phyloP scores from a whole-genome alignment of 53 echinoderm and acorn worm genomes.

The Pentamera pediparva region DNA sequence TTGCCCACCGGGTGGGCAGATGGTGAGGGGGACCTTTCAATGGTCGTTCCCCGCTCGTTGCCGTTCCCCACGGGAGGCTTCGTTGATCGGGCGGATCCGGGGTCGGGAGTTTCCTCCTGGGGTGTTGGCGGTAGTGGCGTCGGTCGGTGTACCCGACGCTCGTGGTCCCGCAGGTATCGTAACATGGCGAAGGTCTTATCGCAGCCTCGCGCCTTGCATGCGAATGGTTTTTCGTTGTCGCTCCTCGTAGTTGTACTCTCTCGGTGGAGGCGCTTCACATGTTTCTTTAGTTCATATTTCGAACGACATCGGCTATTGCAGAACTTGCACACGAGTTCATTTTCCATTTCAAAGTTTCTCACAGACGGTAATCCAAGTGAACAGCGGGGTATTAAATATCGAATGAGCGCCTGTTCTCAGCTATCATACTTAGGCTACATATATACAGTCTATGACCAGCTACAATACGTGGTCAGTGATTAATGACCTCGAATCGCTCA shows the following conservation, averaged over 20 bases:
- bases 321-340: not conserved
- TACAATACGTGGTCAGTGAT: not conserved
- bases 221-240: not conserved
- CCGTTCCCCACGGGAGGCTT: too few species aligned
- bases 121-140: too few species aligned
- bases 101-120: too few species aligned
- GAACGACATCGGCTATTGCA: not conserved
- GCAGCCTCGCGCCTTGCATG: not conserved
- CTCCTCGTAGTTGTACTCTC: too few species aligned
- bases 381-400: too few species aligned
- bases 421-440: not conserved
- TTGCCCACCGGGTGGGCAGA: too few species aligned
- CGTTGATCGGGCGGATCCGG: too few species aligned
- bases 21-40: too few species aligned
- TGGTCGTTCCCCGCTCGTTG: too few species aligned
- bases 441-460: too few species aligned
- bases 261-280: not conserved
- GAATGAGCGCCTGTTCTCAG: not conserved
- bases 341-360: too few species aligned
- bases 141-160: not conserved
- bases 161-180: not conserved
- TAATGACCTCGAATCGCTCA: not conserved
- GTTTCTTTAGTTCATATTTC: not conserved
- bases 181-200: not conserved
- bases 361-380: too few species aligned